Evolutionary conservation across 2,113 vertebrate genomes (phyloP).

Genomic region (Chrysochloris asiatica): DNA sequence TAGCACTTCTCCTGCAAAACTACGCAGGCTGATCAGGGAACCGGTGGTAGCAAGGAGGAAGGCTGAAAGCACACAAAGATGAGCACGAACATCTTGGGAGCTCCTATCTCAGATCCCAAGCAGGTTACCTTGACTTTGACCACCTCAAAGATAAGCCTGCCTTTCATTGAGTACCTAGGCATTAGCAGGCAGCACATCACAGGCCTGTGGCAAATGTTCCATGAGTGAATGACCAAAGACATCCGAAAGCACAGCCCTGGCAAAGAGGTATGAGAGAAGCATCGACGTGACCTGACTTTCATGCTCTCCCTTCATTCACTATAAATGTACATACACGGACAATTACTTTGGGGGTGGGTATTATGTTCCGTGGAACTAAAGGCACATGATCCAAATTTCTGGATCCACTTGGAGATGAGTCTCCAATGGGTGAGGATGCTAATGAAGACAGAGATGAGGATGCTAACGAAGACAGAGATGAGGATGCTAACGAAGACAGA

Average conservation of each 20-base stretch:
- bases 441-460: not conserved
- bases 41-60: not conserved
- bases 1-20: not conserved
- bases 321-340: rapidly evolving
- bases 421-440: not conserved
- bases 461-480: not conserved
- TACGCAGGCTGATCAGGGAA: rapidly evolving
- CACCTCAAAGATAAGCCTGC: not conserved
- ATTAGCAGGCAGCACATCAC: rapidly evolving
- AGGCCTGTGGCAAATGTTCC: not conserved
- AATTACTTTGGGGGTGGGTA: not conserved
- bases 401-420: not conserved
- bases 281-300: not conserved
- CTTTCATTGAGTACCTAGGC: not conserved
- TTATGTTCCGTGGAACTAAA: not conserved
- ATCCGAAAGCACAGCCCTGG: not conserved
- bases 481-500: not conserved
- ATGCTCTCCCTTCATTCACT: no score
- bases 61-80: no score
- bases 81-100: not conserved
- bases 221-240: not conserved
- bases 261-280: not conserved
- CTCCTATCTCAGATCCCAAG: no score
- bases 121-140: not conserved
- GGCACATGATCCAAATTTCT: not conserved